Evolutionary conservation across 2,888 invertebrate species (phyloP), one percentile per base, ranked within the genome.

Genomic region (Penaeus monodon): DNA sequence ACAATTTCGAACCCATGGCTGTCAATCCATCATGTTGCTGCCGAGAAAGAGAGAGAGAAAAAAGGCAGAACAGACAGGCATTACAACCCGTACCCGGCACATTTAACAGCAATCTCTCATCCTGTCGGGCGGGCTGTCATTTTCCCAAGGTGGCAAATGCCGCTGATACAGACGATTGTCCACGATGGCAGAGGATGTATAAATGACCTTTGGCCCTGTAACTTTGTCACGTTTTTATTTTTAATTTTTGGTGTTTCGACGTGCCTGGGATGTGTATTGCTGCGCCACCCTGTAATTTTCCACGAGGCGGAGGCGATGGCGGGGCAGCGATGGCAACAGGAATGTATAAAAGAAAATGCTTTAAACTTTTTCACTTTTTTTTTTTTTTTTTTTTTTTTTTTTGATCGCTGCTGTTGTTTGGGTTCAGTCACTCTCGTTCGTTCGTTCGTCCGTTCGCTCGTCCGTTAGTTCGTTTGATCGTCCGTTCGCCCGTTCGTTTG

Each of bases 211-310:
- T 44, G 64, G 14, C 85, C 73, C 68, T 85, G 85, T 85, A 85
- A 85, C n/a, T n/a, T n/a, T n/a, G n/a, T n/a, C n/a, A n/a, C n/a
- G n/a, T n/a, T n/a, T n/a, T n/a, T n/a, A n/a, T n/a, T n/a, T n/a
- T n/a, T n/a, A n/a, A n/a, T n/a, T n/a, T 85, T 85, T 85, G 85
- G 79, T 73, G 78, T 79, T 85, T 68, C 22, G 79, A 77, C 85
- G 79, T 84, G 84, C 22, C 79, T 63, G 64, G 63, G 65, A 38
- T 65, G 79, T 29, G n/a, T 77, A 77, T 77, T 77, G 33, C 77
- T 57, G 57, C 57, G 57, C 57, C 57, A 57, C 57, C 57, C 57
- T 57, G 57, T 57, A 57, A 57, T 57, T 57, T 57, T 57, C 57
- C 57, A 20, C 57, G 57, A 57, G 57, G 57, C 57, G 57, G 17